A percentile compares a stretch with the other conserved stretches of the same genome.
phyloP scores from a whole-genome alignment of 2,888 invertebrate genomes.

The Peribatodes rhomboidaria region DNA sequence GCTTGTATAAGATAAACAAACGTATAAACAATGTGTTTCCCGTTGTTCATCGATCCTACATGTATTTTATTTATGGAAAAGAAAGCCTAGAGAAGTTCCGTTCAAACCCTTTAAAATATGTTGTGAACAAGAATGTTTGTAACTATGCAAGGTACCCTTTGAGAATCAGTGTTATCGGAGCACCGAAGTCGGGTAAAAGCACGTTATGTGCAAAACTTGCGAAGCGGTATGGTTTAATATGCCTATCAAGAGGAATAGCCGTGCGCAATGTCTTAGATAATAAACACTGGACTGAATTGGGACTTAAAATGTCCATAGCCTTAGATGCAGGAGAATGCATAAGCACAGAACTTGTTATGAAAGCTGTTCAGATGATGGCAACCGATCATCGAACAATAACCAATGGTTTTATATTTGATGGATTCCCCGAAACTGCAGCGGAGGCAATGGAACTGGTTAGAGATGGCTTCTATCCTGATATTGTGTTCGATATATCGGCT shows the following conservation, averaged over 20 bases:
- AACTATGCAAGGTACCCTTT: constrained; percentile 82
- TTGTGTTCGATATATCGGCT: constrained; percentile 84
- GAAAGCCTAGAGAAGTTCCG: constrained; percentile 81
- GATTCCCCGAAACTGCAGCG: constrained; percentile 84
- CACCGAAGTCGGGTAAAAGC: constrained; percentile 88
- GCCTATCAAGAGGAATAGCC: constrained; percentile 85
- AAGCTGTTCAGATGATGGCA: constrained; percentile 82
- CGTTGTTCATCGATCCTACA: constrained; percentile 85
- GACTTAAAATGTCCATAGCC: constrained; percentile 67
- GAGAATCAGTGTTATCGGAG: constrained; percentile 86
- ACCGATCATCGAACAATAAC: constrained; percentile 79
- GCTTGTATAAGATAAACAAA: constrained; percentile 80
- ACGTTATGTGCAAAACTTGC: constrained; percentile 84
- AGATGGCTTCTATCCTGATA: constrained; percentile 85
- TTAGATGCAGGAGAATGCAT: constrained; percentile 77
- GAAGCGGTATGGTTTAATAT: constrained; percentile 82
- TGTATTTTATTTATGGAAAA: constrained; percentile 87
- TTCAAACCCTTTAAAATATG: constrained; percentile 85
- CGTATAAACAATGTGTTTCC: constrained; percentile 79
- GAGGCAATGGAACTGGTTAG: constrained; percentile 81
- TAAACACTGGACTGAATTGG: constrained; percentile 83
- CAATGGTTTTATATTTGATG: constrained; percentile 88
- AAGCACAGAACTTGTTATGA: constrained; percentile 75
- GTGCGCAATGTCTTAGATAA: constrained; percentile 79
- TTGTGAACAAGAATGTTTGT: constrained; percentile 69